A percentile compares a stretch with the other conserved stretches of the same genome.
Evolutionary conservation across 2,888 invertebrate species (phyloP).

Genomic region (Pseudococcus viburni): DNA sequence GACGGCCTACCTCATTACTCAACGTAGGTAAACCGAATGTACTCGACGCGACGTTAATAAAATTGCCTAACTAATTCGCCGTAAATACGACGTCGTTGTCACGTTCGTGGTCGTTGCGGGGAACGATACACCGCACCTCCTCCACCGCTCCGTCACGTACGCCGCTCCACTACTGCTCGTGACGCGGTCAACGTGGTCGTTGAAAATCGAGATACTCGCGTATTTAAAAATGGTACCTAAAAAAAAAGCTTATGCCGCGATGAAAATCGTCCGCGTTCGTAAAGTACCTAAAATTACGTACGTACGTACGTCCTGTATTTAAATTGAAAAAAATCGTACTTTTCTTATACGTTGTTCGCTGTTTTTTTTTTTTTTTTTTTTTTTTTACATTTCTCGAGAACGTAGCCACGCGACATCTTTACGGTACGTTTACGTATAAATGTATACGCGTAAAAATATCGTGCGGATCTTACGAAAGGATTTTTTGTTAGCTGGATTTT

Average conservation of each 20-base stretch:
- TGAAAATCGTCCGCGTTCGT: not conserved
- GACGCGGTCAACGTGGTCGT: not conserved
- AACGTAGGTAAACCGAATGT: not conserved
- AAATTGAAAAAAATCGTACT: conserved; percentile 2
- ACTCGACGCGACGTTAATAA: conserved; percentile 9
- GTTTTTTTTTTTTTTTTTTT: not conserved
- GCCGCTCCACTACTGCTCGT: not conserved
- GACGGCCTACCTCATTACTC: not conserved
- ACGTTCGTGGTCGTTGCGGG: not conserved
- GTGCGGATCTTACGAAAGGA: not conserved
- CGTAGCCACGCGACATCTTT: not conserved
- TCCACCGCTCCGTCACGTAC: too few species aligned
- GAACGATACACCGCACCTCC: too few species aligned
- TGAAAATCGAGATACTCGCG: not conserved
- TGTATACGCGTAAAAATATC: not conserved
- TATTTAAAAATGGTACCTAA: too few species aligned
- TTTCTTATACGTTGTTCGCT: not conserved
- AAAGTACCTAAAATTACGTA: not conserved
- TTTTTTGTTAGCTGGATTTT: not conserved
- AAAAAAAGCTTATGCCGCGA: too few species aligned
- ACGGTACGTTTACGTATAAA: too few species aligned
- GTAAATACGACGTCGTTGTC: conserved; percentile 1
- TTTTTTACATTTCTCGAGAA: not conserved
- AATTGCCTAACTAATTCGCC: conserved; percentile 37
- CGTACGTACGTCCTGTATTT: not conserved